Evolutionary conservation across 2,888 invertebrate genomes (phyloP).

Genomic region (Lasioglossum marginatum): DNA sequence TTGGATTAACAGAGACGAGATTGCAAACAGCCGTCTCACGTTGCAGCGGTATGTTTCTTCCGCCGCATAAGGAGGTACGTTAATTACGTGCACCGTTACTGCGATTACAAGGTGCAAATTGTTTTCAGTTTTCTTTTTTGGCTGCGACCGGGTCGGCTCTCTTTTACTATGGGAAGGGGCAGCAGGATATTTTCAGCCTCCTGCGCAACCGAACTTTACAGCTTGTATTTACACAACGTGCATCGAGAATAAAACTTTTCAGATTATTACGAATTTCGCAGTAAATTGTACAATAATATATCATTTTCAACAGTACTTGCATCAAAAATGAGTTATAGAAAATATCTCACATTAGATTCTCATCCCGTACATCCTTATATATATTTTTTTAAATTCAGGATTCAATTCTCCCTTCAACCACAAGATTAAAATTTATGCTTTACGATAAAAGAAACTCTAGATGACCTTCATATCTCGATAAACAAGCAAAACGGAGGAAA

Average conservation of each 20-base stretch:
- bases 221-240: not conserved
- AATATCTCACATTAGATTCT: no score
- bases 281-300: no score
- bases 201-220: not conserved
- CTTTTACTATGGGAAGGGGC: not conserved
- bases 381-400: no score
- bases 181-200: not conserved
- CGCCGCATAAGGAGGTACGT: slow-evolving; percentile 32
- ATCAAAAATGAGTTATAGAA: no score
- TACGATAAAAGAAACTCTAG: no score
- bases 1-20: not conserved
- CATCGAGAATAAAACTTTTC: not conserved
- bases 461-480: no score
- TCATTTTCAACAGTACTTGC: no score
- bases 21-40: slow-evolving; percentile 30
- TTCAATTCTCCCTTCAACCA: no score
- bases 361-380: no score
- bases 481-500: no score
- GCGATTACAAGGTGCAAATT: slow-evolving; percentile 52
- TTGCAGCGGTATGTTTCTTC: slow-evolving; percentile 35
- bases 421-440: no score
- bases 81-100: slow-evolving; percentile 54
- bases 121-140: slow-evolving; percentile 34
- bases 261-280: no score
- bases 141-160: not conserved